Percentiles rank a stretch among this genome's conserved stretches.
These are phyloP conservation scores for Tachystola acroxantha DNA, from an alignment of 2,888 invertebrate genomes.

Conservation along the genomic window DNA sequence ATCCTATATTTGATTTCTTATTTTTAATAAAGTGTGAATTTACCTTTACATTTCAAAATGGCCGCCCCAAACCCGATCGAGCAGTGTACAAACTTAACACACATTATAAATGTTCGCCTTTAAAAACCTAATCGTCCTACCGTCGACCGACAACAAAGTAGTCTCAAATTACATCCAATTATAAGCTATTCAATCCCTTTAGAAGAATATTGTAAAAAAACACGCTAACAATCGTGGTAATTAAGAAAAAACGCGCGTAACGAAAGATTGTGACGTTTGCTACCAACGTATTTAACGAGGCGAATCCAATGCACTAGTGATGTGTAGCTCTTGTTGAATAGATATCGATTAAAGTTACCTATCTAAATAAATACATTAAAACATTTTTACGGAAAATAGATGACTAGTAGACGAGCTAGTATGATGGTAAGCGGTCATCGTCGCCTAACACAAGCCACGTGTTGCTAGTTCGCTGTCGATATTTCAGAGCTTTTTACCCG, in stretches of 20 bases:
- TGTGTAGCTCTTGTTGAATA: slow-evolving; percentile 17
- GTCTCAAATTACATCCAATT: slow-evolving; percentile 76
- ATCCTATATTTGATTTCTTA: too few relatives aligned
- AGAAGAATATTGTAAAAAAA: slow-evolving; percentile 57
- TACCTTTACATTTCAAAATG: slow-evolving; percentile 43
- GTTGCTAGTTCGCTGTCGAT: too few relatives aligned
- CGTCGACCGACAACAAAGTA: slow-evolving; percentile 62
- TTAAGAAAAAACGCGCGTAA: slow-evolving; percentile 70
- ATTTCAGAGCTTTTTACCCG: too few relatives aligned
- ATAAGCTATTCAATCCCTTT: slow-evolving; percentile 74
- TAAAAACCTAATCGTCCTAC: slow-evolving; percentile 57
- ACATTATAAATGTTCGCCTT: slow-evolving; percentile 57
- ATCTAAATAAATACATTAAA: too few relatives aligned
- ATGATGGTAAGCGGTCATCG: too few relatives aligned
- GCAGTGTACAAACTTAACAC: slow-evolving; percentile 45
- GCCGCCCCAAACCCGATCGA: too few relatives aligned
- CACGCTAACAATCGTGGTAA: slow-evolving; percentile 65
- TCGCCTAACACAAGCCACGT: too few relatives aligned
- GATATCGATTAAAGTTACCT: slow-evolving; percentile 41
- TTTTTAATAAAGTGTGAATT: too few relatives aligned
- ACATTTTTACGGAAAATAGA: too few relatives aligned
- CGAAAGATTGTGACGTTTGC: slow-evolving; percentile 62
- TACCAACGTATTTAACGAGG: slow-evolving; percentile 60
- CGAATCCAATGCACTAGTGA: slow-evolving; percentile 33
- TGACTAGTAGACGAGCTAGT: too few relatives aligned